These are phyloP conservation scores for Apamea monoglypha DNA, from an alignment of 2,888 invertebrate genomes.

Conservation along the genomic window DNA sequence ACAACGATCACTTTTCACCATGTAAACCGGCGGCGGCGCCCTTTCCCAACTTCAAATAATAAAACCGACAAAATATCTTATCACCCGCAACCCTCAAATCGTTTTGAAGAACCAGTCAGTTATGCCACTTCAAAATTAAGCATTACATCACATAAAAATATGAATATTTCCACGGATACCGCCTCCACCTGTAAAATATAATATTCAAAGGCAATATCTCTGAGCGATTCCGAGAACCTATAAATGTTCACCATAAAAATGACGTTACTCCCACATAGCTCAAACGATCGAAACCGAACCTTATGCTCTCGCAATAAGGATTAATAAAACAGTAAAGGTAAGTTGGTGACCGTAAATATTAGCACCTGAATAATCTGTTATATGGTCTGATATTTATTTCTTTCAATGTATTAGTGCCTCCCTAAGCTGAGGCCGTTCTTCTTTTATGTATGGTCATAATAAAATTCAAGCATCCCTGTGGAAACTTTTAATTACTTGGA, in stretches of 20 bases:
- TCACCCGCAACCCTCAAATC: conserved; percentile 38
- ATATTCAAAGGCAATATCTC: conserved; percentile 73
- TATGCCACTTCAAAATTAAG: conserved; percentile 64
- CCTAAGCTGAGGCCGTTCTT: conserved; percentile 55
- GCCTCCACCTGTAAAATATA: conserved; percentile 71
- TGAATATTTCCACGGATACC: conserved; percentile 61
- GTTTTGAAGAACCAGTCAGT: conserved; percentile 46
- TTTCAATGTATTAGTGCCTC: conserved; percentile 66
- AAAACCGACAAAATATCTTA: conserved; percentile 31
- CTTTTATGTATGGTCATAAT: conserved; percentile 60
- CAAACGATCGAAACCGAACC: conserved; percentile 41
- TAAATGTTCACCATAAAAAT: conserved; percentile 77
- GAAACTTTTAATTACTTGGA: conserved; percentile 64
- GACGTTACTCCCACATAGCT: conserved; percentile 60
- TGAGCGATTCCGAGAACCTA: conserved; percentile 72
- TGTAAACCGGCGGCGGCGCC: neutral
- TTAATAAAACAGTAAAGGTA: conserved; percentile 24
- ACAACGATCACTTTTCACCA: neutral
- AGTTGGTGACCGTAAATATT: conserved; percentile 66
- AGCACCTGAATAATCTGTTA: conserved; percentile 72
- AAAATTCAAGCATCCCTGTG: conserved; percentile 50
- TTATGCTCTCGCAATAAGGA: conserved; percentile 32
- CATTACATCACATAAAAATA: conserved; percentile 65
- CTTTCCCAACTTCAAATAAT: neutral
- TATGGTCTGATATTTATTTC: conserved; percentile 69